Conservation (phyloP, 2,797 vertebrate species). For the Poecilia gillii region DNA sequence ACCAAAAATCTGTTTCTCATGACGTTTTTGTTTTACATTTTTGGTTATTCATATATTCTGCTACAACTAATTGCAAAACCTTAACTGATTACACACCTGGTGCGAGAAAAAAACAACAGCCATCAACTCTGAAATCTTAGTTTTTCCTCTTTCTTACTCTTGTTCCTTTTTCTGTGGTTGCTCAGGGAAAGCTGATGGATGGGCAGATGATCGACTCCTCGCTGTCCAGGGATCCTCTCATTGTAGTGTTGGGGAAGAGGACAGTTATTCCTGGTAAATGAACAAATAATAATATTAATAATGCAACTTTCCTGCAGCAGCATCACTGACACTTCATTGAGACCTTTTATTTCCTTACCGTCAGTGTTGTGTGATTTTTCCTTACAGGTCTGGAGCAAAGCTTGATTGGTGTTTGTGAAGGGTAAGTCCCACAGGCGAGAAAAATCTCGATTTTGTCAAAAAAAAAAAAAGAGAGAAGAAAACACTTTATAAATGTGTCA, state of each 20-base stretch:
- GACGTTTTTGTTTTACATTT: neutral
- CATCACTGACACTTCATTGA: neutral
- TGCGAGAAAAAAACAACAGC: neutral
- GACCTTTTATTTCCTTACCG: neutral
- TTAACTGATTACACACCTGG: neutral
- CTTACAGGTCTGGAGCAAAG: slow-evolving; percentile 92
- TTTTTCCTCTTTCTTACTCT: neutral
- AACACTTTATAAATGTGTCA: neutral
- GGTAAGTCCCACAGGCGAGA: slow-evolving; percentile 81
- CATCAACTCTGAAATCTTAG: neutral
- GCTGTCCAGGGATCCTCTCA: slow-evolving; percentile 89
- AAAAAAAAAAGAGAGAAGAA: neutral
- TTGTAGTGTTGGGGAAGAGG: slow-evolving; percentile 94
- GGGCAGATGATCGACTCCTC: slow-evolving; percentile 93
- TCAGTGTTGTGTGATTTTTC: neutral
- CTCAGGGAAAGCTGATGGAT: slow-evolving; percentile 90
- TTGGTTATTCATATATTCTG: neutral
- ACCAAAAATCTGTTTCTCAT: neutral
- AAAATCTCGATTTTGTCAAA: neutral
- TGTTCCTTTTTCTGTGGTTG: slow-evolving; percentile 14
- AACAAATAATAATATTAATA: neutral
- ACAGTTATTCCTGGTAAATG: slow-evolving; percentile 91
- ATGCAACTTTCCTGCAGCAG: neutral
- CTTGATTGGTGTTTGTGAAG: slow-evolving; percentile 92
- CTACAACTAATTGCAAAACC: neutral